Evolutionary conservation across 2,797 vertebrate species (phyloP), one percentile per base, ranked within the genome.

Genomic region (Distichodus sexfasciatus): DNA sequence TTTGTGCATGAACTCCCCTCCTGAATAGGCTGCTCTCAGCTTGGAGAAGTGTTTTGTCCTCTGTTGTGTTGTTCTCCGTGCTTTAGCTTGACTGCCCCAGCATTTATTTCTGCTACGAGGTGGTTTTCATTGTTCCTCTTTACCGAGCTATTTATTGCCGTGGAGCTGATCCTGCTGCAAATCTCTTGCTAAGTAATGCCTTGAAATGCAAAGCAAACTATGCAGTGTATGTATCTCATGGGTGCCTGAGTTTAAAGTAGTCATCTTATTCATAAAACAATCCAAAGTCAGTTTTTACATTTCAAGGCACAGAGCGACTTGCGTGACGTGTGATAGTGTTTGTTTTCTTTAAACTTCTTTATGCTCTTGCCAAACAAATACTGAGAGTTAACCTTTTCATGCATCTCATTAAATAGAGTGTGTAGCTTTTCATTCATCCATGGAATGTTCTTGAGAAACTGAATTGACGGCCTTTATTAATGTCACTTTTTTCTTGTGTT

Each of bases 321-420:
- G 24, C 11, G 3, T 57, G 31, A 36, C 36, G 17, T 60, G 35
- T 40, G 10, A 33, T 7, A 55, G 19, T 44, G 31, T 58, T 7
- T 19, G 15, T 51, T 26, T 10, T 11, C 28, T 21, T 38, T 51
- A 9, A n/a, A 31, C 59, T 17, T 51, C 4, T 24, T 24, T 62
- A 70, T 70, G 28, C 58, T 54, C 46, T 71, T 47, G 31, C 31
- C 26, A 68, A 51, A 68, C 51, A 19, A 29, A 62, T 31, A 14
- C 29, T 48, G 6, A 28, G 43, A 62, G 50, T 71, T 66, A 62
- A n/a, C n/a, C n/a, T n/a, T n/a, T n/a, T n/a, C n/a, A n/a, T n/a
- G n/a, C n/a, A n/a, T n/a, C n/a, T n/a, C n/a, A n/a, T n/a, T n/a
- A n/a, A n/a, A n/a, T n/a, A 29, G 36, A 40, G 46, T 48, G 21